These are phyloP conservation scores for Brachionus calyciflorus DNA, from an alignment of 1,140 invertebrate genomes.

Conservation along the genomic window DNA sequence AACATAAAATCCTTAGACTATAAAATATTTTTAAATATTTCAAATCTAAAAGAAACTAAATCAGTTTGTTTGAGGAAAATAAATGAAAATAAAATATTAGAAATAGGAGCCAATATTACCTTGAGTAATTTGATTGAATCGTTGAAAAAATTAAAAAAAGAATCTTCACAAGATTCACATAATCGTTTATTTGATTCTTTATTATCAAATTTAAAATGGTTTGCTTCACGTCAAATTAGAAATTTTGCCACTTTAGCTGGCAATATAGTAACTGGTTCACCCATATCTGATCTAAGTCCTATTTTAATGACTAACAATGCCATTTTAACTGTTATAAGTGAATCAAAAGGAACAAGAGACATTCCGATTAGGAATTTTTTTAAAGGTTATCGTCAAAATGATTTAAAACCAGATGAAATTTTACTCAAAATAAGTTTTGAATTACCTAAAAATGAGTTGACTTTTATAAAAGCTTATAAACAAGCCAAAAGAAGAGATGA, in stretches of 20 bases:
- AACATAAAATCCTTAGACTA: constrained; percentile 83
- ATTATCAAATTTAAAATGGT: constrained; percentile 83
- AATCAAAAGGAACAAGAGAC: constrained; percentile 49
- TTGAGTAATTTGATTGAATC: constrained; percentile 64
- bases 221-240: constrained; percentile 88
- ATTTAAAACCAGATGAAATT: constrained; percentile 73
- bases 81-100: constrained; percentile 66
- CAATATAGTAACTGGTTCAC: constrained; percentile 90
- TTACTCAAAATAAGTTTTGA: constrained; percentile 14
- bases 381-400: constrained; percentile 77
- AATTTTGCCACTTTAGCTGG: constrained; percentile 79
- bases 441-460: neutral
- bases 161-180: constrained; percentile 55
- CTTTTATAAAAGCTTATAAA: constrained; percentile 71
- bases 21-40: constrained; percentile 75
- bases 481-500: constrained; percentile 85
- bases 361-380: constrained; percentile 71
- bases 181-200: constrained; percentile 73
- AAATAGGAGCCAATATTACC: constrained; percentile 75
- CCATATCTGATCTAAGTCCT: constrained; percentile 91
- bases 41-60: constrained; percentile 69
- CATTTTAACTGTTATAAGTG: constrained; percentile 64
- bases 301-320: constrained; percentile 75
- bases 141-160: constrained; percentile 53
- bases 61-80: constrained; percentile 47